phyloP scores from a whole-genome alignment of 1,140 invertebrate species.

The Drosophila biarmipes region DNA sequence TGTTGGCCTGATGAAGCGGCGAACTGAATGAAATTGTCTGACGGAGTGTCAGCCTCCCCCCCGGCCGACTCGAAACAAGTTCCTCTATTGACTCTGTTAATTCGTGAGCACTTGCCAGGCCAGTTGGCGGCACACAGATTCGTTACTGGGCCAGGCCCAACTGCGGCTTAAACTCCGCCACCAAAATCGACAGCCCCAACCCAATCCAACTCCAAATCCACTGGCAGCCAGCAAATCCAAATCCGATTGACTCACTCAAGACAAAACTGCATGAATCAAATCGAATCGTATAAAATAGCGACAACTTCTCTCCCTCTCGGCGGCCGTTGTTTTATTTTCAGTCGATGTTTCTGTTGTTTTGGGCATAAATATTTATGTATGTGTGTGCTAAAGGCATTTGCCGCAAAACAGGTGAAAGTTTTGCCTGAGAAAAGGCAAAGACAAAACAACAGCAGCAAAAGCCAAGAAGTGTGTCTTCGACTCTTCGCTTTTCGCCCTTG shows the following conservation, averaged over 20 bases:
- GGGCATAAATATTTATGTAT: constrained; percentile 59
- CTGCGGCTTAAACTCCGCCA: neutral
- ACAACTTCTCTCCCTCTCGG: constrained; percentile 24
- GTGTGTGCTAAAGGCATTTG: constrained; percentile 34
- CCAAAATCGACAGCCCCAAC: too few species aligned
- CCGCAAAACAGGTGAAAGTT: constrained; percentile 53
- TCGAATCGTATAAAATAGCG: constrained; percentile 29
- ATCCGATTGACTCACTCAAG: constrained; percentile 38
- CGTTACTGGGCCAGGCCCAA: constrained; percentile 47
- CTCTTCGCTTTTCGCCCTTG: constrained; percentile 6
- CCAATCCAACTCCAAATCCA: constrained; percentile 4
- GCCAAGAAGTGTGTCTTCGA: neutral
- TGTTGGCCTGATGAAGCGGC: constrained; percentile 27
- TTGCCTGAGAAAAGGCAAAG: constrained; percentile 48
- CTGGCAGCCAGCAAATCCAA: constrained; percentile 19
- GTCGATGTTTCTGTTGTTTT: constrained; percentile 40
- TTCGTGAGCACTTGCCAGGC: constrained; percentile 44
- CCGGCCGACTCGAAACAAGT: constrained; percentile 31
- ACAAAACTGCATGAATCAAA: constrained; percentile 49
- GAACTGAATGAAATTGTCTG: constrained; percentile 53
- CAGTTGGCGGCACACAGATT: constrained; percentile 21
- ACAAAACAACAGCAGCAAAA: constrained; percentile 19
- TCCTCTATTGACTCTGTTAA: constrained; percentile 35
- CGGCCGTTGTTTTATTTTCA: constrained; percentile 16
- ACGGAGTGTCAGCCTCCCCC: constrained; percentile 28